Evolutionary conservation across 2,888 invertebrate species (phyloP).

Genomic region (Cephus spinipes): DNA sequence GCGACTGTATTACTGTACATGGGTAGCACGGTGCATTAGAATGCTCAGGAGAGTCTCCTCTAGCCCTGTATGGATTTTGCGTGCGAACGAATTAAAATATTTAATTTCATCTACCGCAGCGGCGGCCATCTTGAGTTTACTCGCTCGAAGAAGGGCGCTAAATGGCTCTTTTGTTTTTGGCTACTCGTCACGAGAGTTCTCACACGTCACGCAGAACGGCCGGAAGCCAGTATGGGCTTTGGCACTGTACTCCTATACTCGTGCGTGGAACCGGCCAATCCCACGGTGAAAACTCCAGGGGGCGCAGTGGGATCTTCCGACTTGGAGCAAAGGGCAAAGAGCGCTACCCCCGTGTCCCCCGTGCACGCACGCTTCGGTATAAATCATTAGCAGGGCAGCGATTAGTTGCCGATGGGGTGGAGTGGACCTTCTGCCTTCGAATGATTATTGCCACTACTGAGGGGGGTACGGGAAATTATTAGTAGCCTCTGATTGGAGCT

Average conservation of each 20-base stretch:
- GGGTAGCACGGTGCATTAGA: background rate
- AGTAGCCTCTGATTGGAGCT: slow-evolving; percentile 57
- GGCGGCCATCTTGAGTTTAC: background rate
- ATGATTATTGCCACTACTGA: slow-evolving; percentile 58
- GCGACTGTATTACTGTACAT: background rate
- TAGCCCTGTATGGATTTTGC: background rate
- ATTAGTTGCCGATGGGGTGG: slow-evolving; percentile 56
- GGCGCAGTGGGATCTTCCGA: slow-evolving; percentile 55
- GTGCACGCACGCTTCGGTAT: slow-evolving; percentile 50
- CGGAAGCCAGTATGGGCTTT: slow-evolving; percentile 53
- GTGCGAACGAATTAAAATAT: background rate
- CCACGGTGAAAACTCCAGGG: slow-evolving; percentile 62
- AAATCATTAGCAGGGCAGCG: slow-evolving; percentile 63
- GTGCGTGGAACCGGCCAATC: slow-evolving; percentile 41
- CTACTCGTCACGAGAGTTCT: slow-evolving; percentile 37
- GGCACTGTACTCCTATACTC: slow-evolving; percentile 39
- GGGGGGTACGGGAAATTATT: slow-evolving; percentile 54
- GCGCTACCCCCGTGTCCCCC: slow-evolving; percentile 9
- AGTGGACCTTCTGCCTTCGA: slow-evolving; percentile 25
- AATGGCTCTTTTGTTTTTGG: background rate
- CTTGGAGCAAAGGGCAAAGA: slow-evolving; percentile 22
- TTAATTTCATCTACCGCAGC: background rate
- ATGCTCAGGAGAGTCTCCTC: background rate
- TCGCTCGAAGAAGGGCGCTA: background rate
- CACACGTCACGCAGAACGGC: slow-evolving; percentile 41